Evolutionary conservation across 2,113 vertebrate genomes (phyloP), one percentile per base, ranked within the genome.

Genomic region (Hemiscyllium ocellatum): DNA sequence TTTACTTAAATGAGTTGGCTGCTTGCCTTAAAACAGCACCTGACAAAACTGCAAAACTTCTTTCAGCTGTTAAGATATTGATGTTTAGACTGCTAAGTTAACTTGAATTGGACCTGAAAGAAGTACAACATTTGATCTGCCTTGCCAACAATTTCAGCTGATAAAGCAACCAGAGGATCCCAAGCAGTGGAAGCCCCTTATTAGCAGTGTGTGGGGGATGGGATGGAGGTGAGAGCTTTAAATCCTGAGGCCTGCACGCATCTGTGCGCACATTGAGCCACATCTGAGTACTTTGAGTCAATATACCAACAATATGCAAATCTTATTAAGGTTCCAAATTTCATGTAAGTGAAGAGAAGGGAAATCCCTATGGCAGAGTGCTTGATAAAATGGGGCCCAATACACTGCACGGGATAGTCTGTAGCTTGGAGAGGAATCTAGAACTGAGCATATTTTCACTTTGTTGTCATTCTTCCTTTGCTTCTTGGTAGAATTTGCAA

Each of bases 51-150:
- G 50, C 52, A 89, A 50, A 89, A 61, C 29, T 89, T 89, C 86
- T 56, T 56, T 29, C 50, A 89, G 86, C 50, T 89, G 86, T 50
- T 89, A 61, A 29, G 86, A 61, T 89, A 89, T 89, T 89, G 86
- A 89, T 89, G 86, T 61, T 89, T 89, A 56, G 86, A 56, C 26
- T 89, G 26, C 52, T 89, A 26, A 26, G 52, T 56, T 52, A 89
- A 22, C 22, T 85, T 85, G 42, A 42, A 37, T 85, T 19, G 80
- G 13, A 85, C 1, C 47, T 89, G 52, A 89, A 29, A 89, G 26
- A 61, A 89, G 50, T 29, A 89, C 86, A 56, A 56, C 56, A 24
- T 83, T 56, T 89, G 86, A 61, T 56, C 4, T 17, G 26, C 52
- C 56, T 89, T 89, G 52, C 50, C 47, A 89, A 29, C 52, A 89